A percentile compares a stretch with the other conserved stretches of the same genome.
Conservation (phyloP, 1,140 invertebrate species). For the Pectinophora gossypiella region DNA sequence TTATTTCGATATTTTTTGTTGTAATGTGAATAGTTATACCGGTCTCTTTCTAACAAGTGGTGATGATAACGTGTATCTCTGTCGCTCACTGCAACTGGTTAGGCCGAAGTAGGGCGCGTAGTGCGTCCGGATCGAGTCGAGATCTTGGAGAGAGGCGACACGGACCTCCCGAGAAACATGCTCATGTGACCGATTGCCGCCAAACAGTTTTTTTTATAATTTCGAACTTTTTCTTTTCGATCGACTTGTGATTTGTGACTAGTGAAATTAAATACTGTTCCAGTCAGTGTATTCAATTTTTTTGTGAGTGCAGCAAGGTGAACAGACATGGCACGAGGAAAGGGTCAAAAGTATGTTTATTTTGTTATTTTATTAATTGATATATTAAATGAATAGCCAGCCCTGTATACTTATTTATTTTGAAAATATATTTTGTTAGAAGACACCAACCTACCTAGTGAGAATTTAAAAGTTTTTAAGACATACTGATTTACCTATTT, state of each 20-base stretch:
- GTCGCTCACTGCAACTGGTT: constrained; percentile 49
- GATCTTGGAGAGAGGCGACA: constrained; percentile 66
- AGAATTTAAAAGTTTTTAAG: no score
- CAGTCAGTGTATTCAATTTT: constrained; percentile 17
- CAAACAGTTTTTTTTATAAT: constrained; percentile 46
- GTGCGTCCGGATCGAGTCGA: constrained; percentile 49
- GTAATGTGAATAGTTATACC: not conserved
- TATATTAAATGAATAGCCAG: no score
- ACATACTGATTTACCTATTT: no score
- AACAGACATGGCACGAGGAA: constrained; percentile 39
- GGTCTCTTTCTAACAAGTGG: constrained; percentile 20
- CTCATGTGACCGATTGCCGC: constrained; percentile 65
- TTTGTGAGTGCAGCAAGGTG: constrained; percentile 19
- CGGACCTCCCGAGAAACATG: constrained; percentile 62
- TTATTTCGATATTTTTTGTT: not conserved
- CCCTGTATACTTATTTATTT: no score
- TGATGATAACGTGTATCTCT: constrained; percentile 34
- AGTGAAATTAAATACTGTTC: constrained; percentile 30
- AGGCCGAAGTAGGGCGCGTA: constrained; percentile 64
- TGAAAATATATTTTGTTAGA: no score
- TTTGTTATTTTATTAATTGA: constrained; percentile 22
- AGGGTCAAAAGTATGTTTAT: constrained; percentile 42
- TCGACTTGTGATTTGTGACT: constrained; percentile 36
- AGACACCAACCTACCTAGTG: no score
- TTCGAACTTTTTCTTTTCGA: constrained; percentile 46